A percentile compares a stretch with the other conserved stretches of the same genome.
Conservation (phyloP, 2,888 invertebrate genomes). For the Adelphocoris suturalis region DNA sequence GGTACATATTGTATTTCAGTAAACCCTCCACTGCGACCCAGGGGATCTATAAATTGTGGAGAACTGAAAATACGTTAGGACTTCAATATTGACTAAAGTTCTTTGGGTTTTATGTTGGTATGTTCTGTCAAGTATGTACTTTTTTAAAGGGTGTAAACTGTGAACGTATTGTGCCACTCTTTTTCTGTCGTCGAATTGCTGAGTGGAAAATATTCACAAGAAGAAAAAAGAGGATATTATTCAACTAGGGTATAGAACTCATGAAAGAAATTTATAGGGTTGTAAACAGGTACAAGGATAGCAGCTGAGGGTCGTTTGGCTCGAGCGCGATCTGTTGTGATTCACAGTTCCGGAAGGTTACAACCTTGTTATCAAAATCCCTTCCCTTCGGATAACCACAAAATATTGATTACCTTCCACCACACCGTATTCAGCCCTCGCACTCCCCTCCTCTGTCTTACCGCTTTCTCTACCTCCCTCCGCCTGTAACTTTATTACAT, state of each 20-base stretch:
- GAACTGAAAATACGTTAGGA: too few species aligned
- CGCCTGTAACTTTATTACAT: neutral
- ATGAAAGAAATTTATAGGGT: slow-evolving; percentile 36
- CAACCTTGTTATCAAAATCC: slow-evolving; percentile 36
- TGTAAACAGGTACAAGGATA: slow-evolving; percentile 36
- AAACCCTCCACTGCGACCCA: too few species aligned
- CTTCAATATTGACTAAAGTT: too few species aligned
- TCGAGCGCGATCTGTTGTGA: slow-evolving; percentile 27
- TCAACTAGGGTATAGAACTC: slow-evolving; percentile 5
- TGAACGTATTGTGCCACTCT: too few species aligned
- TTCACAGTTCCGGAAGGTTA: slow-evolving; percentile 36
- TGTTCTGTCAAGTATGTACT: too few species aligned
- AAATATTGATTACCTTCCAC: slow-evolving; percentile 34
- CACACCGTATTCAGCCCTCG: neutral
- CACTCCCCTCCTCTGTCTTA: neutral
- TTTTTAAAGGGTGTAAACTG: too few species aligned
- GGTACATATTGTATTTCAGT: too few species aligned
- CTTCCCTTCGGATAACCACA: slow-evolving; percentile 36
- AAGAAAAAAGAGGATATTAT: neutral
- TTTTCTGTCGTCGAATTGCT: too few species aligned
- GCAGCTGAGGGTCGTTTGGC: slow-evolving; percentile 26
- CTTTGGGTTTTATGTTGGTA: too few species aligned
- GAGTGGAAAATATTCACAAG: too few species aligned
- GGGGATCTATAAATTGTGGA: too few species aligned
- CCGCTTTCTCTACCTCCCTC: neutral